phyloP scores from a whole-genome alignment of 2,888 invertebrate genomes.

The Chydorus sphaericus region DNA sequence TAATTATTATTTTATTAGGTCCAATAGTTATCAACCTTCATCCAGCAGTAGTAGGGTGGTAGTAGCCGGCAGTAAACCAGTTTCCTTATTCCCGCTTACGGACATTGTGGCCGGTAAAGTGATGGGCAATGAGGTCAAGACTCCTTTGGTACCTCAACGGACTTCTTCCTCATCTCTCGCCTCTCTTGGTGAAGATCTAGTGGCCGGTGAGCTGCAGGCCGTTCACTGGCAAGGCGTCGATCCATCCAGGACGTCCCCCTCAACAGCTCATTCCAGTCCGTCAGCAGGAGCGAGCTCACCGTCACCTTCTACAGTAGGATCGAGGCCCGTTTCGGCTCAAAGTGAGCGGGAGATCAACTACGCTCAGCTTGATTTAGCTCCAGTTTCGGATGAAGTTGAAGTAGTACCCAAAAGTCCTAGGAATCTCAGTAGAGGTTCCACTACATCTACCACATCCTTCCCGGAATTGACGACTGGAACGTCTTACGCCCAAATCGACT shows the following conservation, averaged over 20 bases:
- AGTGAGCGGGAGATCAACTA: constrained; percentile 36
- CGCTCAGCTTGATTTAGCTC: constrained; percentile 26
- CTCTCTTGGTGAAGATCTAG: constrained; percentile 13
- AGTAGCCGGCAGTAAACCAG: constrained; percentile 6
- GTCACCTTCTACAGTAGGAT: constrained; percentile 25
- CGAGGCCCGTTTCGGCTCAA: constrained; percentile 24
- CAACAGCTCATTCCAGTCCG: background rate
- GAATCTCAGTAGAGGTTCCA: constrained; percentile 17
- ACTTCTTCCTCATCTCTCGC: constrained; percentile 12
- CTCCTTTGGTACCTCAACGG: background rate
- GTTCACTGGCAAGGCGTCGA: constrained; percentile 11
- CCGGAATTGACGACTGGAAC: constrained; percentile 19
- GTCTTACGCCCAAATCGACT: constrained; percentile 29
- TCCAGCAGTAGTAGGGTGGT: background rate
- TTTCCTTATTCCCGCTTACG: constrained; percentile 7
- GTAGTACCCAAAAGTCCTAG: constrained; percentile 22
- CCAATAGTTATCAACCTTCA: constrained; percentile 15
- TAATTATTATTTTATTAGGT: background rate
- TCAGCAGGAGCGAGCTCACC: constrained; percentile 22
- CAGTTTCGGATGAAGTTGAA: constrained; percentile 23
- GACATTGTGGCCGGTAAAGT: constrained; percentile 14
- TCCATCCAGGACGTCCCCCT: background rate
- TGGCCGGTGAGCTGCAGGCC: constrained; percentile 9
- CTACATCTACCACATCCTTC: background rate
- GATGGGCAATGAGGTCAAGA: background rate